These are phyloP conservation scores for Prunella strophiata DNA, from an alignment of 2,797 vertebrate species.

Conservation along the genomic window DNA sequence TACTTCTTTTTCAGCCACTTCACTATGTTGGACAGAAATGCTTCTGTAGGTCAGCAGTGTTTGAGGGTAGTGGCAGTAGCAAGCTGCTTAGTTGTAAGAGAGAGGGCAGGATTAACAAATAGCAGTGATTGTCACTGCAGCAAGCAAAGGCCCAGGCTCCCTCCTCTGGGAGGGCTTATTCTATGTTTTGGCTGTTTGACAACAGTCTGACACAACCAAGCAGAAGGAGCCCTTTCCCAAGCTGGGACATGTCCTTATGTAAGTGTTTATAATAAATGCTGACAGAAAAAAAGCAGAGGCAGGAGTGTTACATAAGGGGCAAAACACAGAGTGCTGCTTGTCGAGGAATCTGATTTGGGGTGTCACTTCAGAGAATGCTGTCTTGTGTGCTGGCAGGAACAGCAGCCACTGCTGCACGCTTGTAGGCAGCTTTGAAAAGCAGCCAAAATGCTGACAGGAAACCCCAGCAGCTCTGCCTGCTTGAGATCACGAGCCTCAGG, in stretches of 20 bases:
- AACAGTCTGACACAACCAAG: conserved; percentile 47
- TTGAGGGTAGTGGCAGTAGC: background rate
- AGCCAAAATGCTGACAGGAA: conserved; percentile 40
- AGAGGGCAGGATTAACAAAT: conserved; percentile 20
- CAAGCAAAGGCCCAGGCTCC: background rate
- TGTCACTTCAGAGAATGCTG: background rate
- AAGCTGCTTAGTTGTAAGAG: background rate
- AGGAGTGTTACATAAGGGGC: conserved; percentile 57
- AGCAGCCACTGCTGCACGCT: background rate
- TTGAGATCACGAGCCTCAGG: background rate
- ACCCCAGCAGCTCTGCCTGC: conserved; percentile 26
- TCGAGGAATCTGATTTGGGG: conserved; percentile 36
- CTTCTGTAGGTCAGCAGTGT: background rate
- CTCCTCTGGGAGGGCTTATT: conserved; percentile 46
- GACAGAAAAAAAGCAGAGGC: conserved; percentile 22
- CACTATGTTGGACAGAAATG: background rate
- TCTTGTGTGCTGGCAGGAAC: conserved; percentile 30
- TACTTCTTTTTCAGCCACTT: background rate
- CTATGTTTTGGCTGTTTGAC: conserved; percentile 53
- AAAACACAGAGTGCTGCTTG: conserved; percentile 38
- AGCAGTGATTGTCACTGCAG: background rate
- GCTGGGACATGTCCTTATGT: conserved; percentile 64
- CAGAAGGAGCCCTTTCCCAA: conserved; percentile 63
- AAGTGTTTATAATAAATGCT: conserved; percentile 62
- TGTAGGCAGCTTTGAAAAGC: conserved; percentile 49